Evolutionary conservation across 1,140 invertebrate species (phyloP), one percentile per base, ranked within the genome.

Genomic region (Leptinotarsa undecemlineata): DNA sequence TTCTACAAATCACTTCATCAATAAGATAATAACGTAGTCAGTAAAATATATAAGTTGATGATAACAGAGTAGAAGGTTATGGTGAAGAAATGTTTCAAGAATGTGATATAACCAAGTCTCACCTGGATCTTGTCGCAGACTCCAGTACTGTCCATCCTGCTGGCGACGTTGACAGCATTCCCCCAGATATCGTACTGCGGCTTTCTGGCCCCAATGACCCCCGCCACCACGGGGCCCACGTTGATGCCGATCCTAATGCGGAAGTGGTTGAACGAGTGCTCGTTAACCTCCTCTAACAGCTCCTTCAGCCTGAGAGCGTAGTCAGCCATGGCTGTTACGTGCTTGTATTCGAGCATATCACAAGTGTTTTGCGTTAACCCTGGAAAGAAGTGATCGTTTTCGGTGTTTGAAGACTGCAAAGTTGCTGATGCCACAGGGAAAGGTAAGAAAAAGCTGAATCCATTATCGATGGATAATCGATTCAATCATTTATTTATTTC

Each of bases 231-330:
- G 8, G 96, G 95, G 1, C 97, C 97, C 77, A 98, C 93, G 86
- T 96, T 98, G 82, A 99, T 96, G 68, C 94, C 96, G 77, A 99
- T 95, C 78, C 96, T 88, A 81, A 99, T 93, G 74, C 94, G 92
- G 86, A 99, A 99, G 87, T 95, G 96, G 87, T 99, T 98, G 86
- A 98, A 98, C 3, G 96, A 97, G 86, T 99, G 96, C 85, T 96
- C 92, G 86, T 98, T 99, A 76, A 99, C 95, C 85, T 94, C 92
- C 75, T 92, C 90, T 77, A 99, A 88, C 86, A 97, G 95, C 76
- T 95, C 91, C 67, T 91, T 90, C 64, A 99, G 90, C 66, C 94
- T 89, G 20, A 98, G 87, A 0, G 96, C 94, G 84, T 95, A 98
- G 82, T 98, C 95, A 0, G 95, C 95, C 92, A 96, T 96, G 0